Evolutionary conservation across 2,888 invertebrate genomes (phyloP).

Genomic region (Xanthia icteritia): DNA sequence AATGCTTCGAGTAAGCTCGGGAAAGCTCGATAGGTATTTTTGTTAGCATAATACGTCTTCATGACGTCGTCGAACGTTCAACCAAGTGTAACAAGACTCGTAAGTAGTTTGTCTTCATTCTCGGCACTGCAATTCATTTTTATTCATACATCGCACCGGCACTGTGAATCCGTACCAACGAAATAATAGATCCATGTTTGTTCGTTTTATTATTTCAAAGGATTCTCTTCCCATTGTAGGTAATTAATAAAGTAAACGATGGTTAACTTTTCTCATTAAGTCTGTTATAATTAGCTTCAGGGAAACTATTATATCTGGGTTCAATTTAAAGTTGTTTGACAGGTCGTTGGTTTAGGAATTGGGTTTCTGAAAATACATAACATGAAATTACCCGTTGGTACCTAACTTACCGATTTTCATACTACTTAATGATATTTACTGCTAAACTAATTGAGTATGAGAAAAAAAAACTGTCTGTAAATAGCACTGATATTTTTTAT

Average conservation of each 20-base stretch:
- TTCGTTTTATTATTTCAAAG: conserved; percentile 45
- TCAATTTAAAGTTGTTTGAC: conserved; percentile 57
- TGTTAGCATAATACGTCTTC: conserved; percentile 77
- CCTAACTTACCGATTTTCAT: not conserved
- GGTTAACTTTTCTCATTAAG: conserved; percentile 62
- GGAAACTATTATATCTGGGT: conserved; percentile 56
- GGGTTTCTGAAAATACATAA: conserved; percentile 6
- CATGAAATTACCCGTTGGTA: not conserved
- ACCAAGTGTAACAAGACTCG: conserved; percentile 67
- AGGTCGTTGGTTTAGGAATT: conserved; percentile 34
- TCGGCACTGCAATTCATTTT: conserved; percentile 67
- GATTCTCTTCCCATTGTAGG: conserved; percentile 39
- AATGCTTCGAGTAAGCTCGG: conserved; percentile 21
- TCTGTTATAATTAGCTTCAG: conserved; percentile 55
- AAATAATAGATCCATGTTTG: conserved; percentile 44
- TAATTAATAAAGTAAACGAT: conserved; percentile 57
- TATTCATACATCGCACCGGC: conserved; percentile 57
- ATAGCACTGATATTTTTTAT: too few relatives aligned
- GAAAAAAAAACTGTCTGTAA: too few relatives aligned
- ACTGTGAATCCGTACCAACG: conserved; percentile 23
- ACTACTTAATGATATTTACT: not conserved
- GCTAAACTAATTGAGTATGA: not conserved
- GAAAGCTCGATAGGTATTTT: conserved; percentile 64
- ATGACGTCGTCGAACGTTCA: conserved; percentile 73
- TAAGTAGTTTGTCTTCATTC: conserved; percentile 73